These are phyloP conservation scores for Gymnopithys bicolor DNA, from an alignment of 2,797 vertebrate species.

Conservation along the genomic window DNA sequence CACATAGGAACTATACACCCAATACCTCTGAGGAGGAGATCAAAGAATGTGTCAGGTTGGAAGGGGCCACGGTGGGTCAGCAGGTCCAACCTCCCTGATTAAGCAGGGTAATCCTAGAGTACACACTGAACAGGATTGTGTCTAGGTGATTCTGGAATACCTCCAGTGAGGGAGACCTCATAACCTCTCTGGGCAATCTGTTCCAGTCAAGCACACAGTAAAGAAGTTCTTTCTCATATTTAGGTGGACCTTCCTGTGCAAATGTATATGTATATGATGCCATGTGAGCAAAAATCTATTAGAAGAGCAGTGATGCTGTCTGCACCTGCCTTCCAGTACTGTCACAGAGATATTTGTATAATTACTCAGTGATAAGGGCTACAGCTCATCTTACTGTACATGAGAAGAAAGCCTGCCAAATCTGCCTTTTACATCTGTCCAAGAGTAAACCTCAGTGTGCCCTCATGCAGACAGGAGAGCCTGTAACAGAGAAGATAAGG, in stretches of 20 bases:
- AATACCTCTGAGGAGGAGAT: not conserved
- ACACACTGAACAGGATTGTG: not conserved
- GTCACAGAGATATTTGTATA: not conserved
- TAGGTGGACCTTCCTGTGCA: not conserved
- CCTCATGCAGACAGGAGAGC: not conserved
- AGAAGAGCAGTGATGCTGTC: not conserved
- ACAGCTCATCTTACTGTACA: not conserved
- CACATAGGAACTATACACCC: not conserved
- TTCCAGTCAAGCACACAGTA: not conserved
- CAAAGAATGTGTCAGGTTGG: not conserved
- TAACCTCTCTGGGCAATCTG: not conserved
- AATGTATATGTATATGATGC: not conserved
- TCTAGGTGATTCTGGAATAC: not conserved
- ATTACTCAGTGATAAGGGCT: not conserved
- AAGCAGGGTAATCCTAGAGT: not conserved
- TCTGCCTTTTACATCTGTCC: not conserved
- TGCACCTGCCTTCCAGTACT: not conserved
- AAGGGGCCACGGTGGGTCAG: not conserved
- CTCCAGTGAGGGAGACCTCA: not conserved
- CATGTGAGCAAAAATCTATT: not conserved
- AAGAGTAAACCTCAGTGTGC: not conserved
- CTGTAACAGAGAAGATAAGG: slow-evolving; percentile 21
- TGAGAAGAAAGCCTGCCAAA: not conserved
- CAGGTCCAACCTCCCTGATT: not conserved
- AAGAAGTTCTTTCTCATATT: not conserved